A percentile compares a stretch with the other conserved stretches of the same genome.
Evolutionary conservation across 2,113 vertebrate genomes (phyloP).

Genomic region (Numida meleagris): DNA sequence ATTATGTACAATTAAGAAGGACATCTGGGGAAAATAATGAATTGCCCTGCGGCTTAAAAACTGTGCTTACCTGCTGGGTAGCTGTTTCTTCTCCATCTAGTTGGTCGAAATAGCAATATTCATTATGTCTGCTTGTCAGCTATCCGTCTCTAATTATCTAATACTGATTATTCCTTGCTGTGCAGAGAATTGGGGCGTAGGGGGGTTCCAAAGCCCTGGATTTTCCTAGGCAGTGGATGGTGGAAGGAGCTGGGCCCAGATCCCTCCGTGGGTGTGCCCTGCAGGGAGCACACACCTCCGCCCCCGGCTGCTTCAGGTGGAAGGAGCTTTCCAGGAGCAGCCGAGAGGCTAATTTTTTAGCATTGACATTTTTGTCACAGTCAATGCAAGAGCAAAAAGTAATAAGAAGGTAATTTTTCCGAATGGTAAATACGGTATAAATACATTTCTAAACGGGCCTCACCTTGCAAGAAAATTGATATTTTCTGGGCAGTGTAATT

Average conservation of each 20-base stretch:
- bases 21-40: constrained; percentile 61
- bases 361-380: constrained; percentile 65
- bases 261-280: neutral
- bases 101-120: constrained; percentile 25
- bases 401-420: constrained; percentile 67
- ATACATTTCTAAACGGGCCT: constrained; percentile 58
- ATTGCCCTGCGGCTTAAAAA: constrained; percentile 51
- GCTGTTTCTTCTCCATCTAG: constrained; percentile 41
- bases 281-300: neutral
- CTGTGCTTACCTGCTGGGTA: constrained; percentile 50
- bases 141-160: constrained; percentile 51
- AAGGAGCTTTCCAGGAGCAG: constrained; percentile 32
- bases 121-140: constrained; percentile 48
- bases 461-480: constrained; percentile 69
- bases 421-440: constrained; percentile 67
- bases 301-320: neutral
- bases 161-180: constrained; percentile 21
- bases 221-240: neutral
- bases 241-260: neutral
- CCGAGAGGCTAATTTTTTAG: constrained; percentile 31
- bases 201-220: neutral
- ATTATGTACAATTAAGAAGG: constrained; percentile 65
- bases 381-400: constrained; percentile 46
- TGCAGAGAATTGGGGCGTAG: neutral
- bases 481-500: constrained; percentile 65